Base-by-base conservation (phyloP, 1,140 invertebrate genomes). In the Drosophila nannoptera region DNA sequence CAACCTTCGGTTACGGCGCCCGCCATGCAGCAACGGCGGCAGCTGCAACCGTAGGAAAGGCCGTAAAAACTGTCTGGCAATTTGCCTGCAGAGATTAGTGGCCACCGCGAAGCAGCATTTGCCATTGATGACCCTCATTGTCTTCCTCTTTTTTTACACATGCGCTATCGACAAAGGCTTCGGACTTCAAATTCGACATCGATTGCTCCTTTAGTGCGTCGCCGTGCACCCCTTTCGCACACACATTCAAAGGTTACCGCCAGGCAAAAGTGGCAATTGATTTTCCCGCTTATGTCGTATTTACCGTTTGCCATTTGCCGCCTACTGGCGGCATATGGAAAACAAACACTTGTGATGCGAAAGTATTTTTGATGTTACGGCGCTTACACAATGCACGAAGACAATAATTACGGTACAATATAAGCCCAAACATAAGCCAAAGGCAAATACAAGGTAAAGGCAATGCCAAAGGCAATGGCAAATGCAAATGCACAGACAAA, bases 311-410 rank as follows among this genome's bases (percentile, higher is more conserved):
- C 29, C 11, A 8, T 38, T 52, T 43, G 60, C 53, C 75, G 72
- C 75, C 78, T 22, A 75, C 42, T n/a, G 12, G n/a, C 40, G 22
- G 8, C 22, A 22, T 11, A 29, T 65, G 55, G 54, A 74, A 86
- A 69, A 66, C 86, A 84, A 84, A 86, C 80, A 84, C 77, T 77
- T 86, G 80, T 86, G 86, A 86, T 80, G 77, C 81, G 80, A 84
- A 84, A 84, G 80, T 84, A 72, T 75, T 78, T 78, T 78, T 82
- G 69, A 45, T 71, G 69, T 66, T 68, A 67, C 67, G 58, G 68
- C 63, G 63, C 80, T 84, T 83, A 80, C 73, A 83, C 80, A 83
- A 84, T 80, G 69, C 36, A 56, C 22, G 54, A 31, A 35, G 58
- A 62, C 48, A 45, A 50, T 43, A 45, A 40, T 35, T 49, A 36